Base-by-base conservation (phyloP, 37 sponge, comb jelly and placozoan species). In the Axinella damicornis region DNA sequence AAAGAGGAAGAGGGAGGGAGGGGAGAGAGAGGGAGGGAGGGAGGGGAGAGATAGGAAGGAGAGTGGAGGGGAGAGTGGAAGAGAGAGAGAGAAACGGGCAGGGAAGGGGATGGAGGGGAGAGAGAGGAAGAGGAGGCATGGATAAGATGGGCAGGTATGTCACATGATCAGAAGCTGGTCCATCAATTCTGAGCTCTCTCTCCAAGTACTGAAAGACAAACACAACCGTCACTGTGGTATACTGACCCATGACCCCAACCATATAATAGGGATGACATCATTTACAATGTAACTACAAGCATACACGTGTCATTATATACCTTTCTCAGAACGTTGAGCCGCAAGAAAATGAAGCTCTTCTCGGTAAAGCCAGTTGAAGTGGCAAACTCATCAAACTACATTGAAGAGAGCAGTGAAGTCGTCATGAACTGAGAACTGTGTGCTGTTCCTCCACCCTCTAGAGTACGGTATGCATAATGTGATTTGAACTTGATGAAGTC, bases 341-440 rank as follows among this genome's bases (percentile, higher is more conserved):
- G 63, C 5, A 99, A 82, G 81, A 99, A 99, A 35, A 99, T 93
- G 77, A 97, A 99, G 83, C 95, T 69, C 85, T 99, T 97, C 74
- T 97, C 94, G 5, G 56, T 20, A 19, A 75, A 77, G 22, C 56
- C 19, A 27, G 57, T 71, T 20, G 83, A 62, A 4, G 65, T 57
- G 15, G 95, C 87, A 35, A 94, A 67, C 68, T 94, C 80, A 74
- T 94, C 95, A 90, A 78, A 83, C 89, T 91, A 12, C 5, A 12
- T 34, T 1, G 36, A 20, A 78, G 79, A 22, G 36, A 78, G 63
- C 39, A 32, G 1, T n/a, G n/a, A n/a, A n/a, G n/a, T n/a, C n/a
- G n/a, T n/a, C n/a, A n/a, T n/a, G n/a, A n/a, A n/a, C n/a, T n/a
- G n/a, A n/a, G n/a, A n/a, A n/a, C n/a, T n/a, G n/a, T n/a, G n/a